Base-by-base conservation (phyloP, 2,113 vertebrate species). In the Siniperca knerii region DNA sequence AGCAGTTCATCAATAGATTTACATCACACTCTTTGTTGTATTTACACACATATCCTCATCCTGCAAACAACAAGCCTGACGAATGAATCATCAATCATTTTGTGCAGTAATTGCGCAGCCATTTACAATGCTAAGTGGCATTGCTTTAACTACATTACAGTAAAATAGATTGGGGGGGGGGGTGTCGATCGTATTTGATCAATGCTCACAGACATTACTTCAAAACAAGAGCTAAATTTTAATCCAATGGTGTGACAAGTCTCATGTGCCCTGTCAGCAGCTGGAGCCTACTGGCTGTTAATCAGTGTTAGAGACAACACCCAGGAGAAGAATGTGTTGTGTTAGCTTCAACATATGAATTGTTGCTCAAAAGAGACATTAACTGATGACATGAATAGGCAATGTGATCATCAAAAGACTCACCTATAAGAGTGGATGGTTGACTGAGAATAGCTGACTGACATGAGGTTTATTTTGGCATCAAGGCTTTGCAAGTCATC, bases 41-140 rank as follows among this genome's bases (percentile, higher is more conserved):
- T 70, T 57, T 55, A 65, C 16, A 65, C 8, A 40, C 58, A 33
- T 4, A 40, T 40, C 8, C 48, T 54, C 37, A 68, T n/a, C 55
- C 57, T 70, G 50, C 69, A 57, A 44, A 80, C 67, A 75, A 74
- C 55, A 12, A 67, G 55, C 74, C 61, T 73, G 66, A 87, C 37
- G 57, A 82, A 76, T 76, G 79, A 54, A n/a, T 87, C 82, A 77
- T 89, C 79, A 86, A 81, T 85, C 72, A 33, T 80, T 74, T 35
- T 29, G 77, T 68, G 75, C 18, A 10, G 78, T 84, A 85, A 84
- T 87, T 81, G 82, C 64, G 82, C 55, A 69, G 50, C 21, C 54
- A 16, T 83, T 77, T 75, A 40, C 48, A 25, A 12, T 44, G 62
- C 60, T 58, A 78, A 67, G 42, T 61, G 25, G 35, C 23, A 60